Percentiles rank a stretch among this genome's conserved stretches.
These are phyloP conservation scores for Cephonodes hylas DNA, from an alignment of 2,888 invertebrate genomes.

Conservation along the genomic window DNA sequence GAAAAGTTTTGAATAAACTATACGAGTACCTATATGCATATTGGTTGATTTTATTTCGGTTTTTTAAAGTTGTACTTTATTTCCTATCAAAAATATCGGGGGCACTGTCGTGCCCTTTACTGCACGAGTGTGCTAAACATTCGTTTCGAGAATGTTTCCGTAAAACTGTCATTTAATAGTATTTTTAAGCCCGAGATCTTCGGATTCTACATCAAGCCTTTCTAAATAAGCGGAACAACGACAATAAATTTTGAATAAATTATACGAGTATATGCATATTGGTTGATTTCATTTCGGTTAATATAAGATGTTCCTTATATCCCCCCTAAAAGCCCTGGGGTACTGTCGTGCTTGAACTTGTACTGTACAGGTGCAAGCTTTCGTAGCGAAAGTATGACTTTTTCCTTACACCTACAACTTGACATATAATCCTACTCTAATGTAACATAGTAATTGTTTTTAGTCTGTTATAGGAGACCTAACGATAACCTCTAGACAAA, in stretches of 20 bases:
- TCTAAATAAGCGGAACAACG: background rate
- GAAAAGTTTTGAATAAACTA: background rate
- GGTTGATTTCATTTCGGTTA: background rate
- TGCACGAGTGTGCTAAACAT: too few relatives aligned
- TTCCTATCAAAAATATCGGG: too few relatives aligned
- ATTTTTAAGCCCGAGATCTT: conserved; percentile 5
- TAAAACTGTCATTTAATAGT: too few relatives aligned
- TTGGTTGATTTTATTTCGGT: background rate
- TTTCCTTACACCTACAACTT: too few relatives aligned
- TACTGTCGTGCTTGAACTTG: too few relatives aligned
- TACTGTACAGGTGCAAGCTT: too few relatives aligned
- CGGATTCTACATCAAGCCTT: conserved; percentile 9
- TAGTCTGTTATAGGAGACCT: background rate
- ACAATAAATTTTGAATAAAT: background rate
- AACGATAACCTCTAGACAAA: background rate
- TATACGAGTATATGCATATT: background rate
- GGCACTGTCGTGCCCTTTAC: too few relatives aligned
- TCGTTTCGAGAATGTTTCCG: too few relatives aligned
- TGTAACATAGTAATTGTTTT: background rate
- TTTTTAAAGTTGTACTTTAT: too few relatives aligned
- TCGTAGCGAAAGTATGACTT: too few relatives aligned
- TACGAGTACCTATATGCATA: background rate
- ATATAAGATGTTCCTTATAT: too few relatives aligned
- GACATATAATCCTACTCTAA: background rate
- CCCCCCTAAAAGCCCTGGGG: too few relatives aligned